These are phyloP conservation scores for Chiloscyllium plagiosum DNA, from an alignment of 2,113 vertebrate species.

Conservation along the genomic window DNA sequence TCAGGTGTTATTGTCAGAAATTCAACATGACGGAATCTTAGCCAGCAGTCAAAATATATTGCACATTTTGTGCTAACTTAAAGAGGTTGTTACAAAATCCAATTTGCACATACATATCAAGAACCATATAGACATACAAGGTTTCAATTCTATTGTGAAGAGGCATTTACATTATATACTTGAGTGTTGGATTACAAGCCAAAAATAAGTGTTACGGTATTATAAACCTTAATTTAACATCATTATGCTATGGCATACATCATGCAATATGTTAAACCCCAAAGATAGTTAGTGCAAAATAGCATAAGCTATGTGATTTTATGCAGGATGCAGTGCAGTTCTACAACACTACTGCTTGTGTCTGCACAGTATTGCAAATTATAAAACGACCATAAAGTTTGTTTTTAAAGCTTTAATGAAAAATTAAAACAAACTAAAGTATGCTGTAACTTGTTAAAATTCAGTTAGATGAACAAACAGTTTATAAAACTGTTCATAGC, in stretches of 20 bases:
- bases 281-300: slow-evolving; percentile 48
- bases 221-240: slow-evolving; percentile 30
- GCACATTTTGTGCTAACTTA: slow-evolving; percentile 16
- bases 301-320: slow-evolving; percentile 54
- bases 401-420: slow-evolving; percentile 15
- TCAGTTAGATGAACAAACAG: slow-evolving; percentile 43
- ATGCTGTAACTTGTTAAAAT: background rate
- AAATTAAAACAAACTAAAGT: slow-evolving; percentile 28
- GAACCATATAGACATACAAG: background rate
- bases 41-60: slow-evolving; percentile 14
- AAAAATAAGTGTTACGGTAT: slow-evolving; percentile 39
- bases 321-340: slow-evolving; percentile 51
- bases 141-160: slow-evolving; percentile 8
- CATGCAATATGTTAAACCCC: slow-evolving; percentile 59
- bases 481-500: slow-evolving; percentile 64
- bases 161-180: background rate
- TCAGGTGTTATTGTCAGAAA: slow-evolving; percentile 1
- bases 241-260: slow-evolving; percentile 37
- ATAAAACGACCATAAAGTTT: slow-evolving; percentile 51
- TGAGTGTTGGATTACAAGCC: slow-evolving; percentile 13
- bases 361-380: slow-evolving; percentile 60
- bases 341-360: slow-evolving; percentile 60
- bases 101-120: background rate
- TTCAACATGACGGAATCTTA: background rate
- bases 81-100: background rate